Base-by-base conservation (phyloP, 2,113 vertebrate genomes). In the Calyptommatus sinebrachiatus region DNA sequence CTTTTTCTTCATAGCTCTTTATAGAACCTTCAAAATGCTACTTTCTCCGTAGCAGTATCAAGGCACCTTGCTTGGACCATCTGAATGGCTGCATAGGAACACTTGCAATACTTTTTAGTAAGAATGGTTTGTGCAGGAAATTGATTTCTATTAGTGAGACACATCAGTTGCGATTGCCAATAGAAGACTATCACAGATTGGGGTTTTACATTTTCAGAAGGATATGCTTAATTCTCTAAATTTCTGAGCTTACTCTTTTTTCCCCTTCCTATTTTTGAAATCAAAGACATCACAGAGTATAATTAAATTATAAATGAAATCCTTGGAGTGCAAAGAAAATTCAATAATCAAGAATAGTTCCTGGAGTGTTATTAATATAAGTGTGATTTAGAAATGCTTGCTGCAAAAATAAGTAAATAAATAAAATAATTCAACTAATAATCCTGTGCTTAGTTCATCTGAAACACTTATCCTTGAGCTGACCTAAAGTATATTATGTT, bases 231-330 rank as follows among this genome's bases (percentile, higher is more conserved):
- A 12, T 5, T 22, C 24, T 68, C 67, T 18, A 69, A 78, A 22
- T 53, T 53, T 57, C 14, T 68, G 48, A 26, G 29, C 26, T 68
- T 68, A 67, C 7, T 29, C 9, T 28, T 53, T 28, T 53, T 18
- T 68, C 12, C 65, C 45, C 28, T 1, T 16, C 18, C 41, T 28
- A 4, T 2, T 71, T 60, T 79, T 71, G 35, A 45, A 31, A 63
- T 8, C 48, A 50, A 62, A 46, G 41, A 20, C 45, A 72, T 11
- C 21, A 63, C 41, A 71, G 20, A 7, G 41, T 71, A 48, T 63
- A 79, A 77, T 77, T 57, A 77, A 76, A 76, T 46, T 76, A 77
- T 68, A 77, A 29, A 68, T 31, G n/a, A 77, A 29, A 77, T 68
- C 20, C 21, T 53, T 29, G 10, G 65, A 69, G 48, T 57, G 29